These are phyloP conservation scores for Ostrea denselamellosa DNA, from an alignment of 1,140 invertebrate species.

Conservation along the genomic window DNA sequence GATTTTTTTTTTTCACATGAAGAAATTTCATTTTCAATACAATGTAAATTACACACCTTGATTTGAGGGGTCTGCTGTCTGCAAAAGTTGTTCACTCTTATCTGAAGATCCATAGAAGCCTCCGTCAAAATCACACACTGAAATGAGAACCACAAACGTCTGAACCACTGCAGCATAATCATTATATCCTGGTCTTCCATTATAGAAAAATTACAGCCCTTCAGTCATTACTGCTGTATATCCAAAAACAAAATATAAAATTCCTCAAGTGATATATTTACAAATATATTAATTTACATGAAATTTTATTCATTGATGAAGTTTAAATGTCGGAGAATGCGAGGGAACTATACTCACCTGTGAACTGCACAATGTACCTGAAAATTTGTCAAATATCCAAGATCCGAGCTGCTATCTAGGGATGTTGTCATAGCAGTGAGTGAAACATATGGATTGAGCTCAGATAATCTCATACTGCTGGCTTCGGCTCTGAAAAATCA, in stretches of 20 bases:
- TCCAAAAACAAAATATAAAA: no score
- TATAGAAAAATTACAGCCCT: no score
- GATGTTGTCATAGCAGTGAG: constrained; percentile 66
- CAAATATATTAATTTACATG: no score
- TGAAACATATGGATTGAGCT: constrained; percentile 78
- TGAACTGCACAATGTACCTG: constrained; percentile 63
- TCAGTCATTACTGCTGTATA: no score
- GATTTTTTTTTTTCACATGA: no score
- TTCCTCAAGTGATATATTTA: no score
- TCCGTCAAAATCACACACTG: constrained; percentile 78
- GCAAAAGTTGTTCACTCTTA: constrained; percentile 75
- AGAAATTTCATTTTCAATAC: no score
- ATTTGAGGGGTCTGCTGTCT: constrained; percentile 71
- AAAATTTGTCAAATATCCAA: constrained; percentile 69
- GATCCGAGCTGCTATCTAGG: constrained; percentile 61
- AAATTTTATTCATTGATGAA: no score
- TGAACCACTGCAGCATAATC: no score
- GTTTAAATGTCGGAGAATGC: no score
- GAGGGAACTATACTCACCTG: neutral
- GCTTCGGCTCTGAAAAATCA: constrained; percentile 72
- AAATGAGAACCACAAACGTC: constrained; percentile 41
- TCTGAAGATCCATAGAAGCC: constrained; percentile 64
- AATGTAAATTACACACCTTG: constrained; percentile 63
- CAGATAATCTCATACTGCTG: constrained; percentile 67
- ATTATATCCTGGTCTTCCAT: no score